These are phyloP conservation scores for Leptoclinus maculatus DNA, from an alignment of 2,797 vertebrate species.

Conservation along the genomic window DNA sequence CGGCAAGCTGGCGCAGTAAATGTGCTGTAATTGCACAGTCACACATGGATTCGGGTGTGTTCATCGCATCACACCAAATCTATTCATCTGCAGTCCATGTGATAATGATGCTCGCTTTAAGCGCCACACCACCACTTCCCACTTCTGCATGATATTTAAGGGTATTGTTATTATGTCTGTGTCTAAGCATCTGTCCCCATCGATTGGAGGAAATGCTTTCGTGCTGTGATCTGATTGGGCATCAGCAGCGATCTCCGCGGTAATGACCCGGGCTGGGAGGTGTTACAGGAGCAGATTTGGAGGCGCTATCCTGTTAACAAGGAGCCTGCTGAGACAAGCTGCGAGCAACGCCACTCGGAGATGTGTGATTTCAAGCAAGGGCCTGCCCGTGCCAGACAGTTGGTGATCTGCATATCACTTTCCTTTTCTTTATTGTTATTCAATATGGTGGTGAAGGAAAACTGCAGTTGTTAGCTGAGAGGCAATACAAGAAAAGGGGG, in stretches of 20 bases:
- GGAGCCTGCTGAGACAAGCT: slow-evolving; percentile 75
- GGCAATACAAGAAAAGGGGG: background rate
- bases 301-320: slow-evolving; percentile 81
- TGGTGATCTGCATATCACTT: slow-evolving; percentile 57
- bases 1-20: slow-evolving; percentile 79
- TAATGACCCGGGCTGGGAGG: slow-evolving; percentile 73
- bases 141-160: slow-evolving; percentile 48
- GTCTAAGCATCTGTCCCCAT: slow-evolving; percentile 5
- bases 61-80: slow-evolving; percentile 69
- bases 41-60: slow-evolving; percentile 69
- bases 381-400: slow-evolving; percentile 59
- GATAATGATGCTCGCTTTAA: slow-evolving; percentile 65
- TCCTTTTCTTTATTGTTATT: slow-evolving; percentile 45
- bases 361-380: slow-evolving; percentile 72
- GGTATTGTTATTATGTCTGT: slow-evolving; percentile 44
- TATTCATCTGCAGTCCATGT: slow-evolving; percentile 74
- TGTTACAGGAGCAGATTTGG: slow-evolving; percentile 77
- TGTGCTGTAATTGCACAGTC: slow-evolving; percentile 77
- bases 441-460: slow-evolving; percentile 38
- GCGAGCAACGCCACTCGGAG: slow-evolving; percentile 52
- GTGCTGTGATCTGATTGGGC: slow-evolving; percentile 58
- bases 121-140: slow-evolving; percentile 21
- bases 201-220: slow-evolving; percentile 57
- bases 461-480: slow-evolving; percentile 5
- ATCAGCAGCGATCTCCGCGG: slow-evolving; percentile 35